These are phyloP conservation scores for Sitobion miscanthi DNA, from an alignment of 1,140 invertebrate species.

Conservation along the genomic window DNA sequence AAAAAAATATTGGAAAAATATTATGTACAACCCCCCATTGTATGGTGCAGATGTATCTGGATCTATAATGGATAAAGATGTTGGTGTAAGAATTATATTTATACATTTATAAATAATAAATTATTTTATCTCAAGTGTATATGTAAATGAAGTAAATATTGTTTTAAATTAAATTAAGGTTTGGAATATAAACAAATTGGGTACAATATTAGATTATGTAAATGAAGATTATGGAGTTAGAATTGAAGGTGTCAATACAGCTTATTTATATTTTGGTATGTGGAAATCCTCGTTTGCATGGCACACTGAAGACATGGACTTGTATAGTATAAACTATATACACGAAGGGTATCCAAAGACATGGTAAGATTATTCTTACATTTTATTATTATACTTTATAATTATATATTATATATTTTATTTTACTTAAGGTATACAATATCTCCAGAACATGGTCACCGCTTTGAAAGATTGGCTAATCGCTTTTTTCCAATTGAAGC, in stretches of 20 bases:
- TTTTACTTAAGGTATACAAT: conserved; percentile 75
- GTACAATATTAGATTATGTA: too few relatives aligned
- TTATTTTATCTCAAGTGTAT: background rate
- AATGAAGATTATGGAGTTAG: conserved; percentile 68
- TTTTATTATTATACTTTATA: background rate
- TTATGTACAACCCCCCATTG: conserved; percentile 87
- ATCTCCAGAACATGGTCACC: conserved; percentile 73
- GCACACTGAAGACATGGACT: conserved; percentile 99
- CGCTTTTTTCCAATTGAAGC: background rate
- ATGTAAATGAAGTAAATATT: too few relatives aligned
- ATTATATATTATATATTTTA: background rate
- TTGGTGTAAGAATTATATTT: conserved; percentile 65
- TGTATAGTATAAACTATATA: conserved; percentile 77
- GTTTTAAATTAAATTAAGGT: too few relatives aligned
- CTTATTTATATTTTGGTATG: conserved; percentile 95
- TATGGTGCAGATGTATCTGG: conserved; percentile 98
- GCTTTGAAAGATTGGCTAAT: too few relatives aligned
- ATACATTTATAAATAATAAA: background rate
- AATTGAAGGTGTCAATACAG: conserved; percentile 94
- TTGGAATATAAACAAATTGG: too few relatives aligned
- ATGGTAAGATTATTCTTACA: conserved; percentile 70
- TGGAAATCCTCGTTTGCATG: conserved; percentile 68
- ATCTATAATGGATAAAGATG: conserved; percentile 64
- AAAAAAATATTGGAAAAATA: conserved; percentile 78
- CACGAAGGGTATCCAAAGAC: conserved; percentile 96